A percentile compares a stretch with the other conserved stretches of the same genome.
phyloP scores from a whole-genome alignment of 2,797 vertebrate genomes.

The Acanthurus leucopareius region DNA sequence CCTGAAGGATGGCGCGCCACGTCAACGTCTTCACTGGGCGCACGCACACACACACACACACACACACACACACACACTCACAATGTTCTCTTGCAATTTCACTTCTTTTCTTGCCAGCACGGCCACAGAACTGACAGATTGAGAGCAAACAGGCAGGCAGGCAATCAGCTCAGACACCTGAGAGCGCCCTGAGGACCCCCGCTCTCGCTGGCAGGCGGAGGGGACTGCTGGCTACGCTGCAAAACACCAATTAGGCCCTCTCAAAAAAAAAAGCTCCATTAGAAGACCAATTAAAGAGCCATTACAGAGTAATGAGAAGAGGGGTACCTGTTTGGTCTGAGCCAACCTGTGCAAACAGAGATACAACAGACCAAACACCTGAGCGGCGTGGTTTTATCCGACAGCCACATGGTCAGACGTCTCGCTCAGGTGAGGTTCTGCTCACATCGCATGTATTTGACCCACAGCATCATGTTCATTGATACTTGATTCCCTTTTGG shows the following conservation, averaged over 20 bases:
- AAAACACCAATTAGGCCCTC: slow-evolving; percentile 71
- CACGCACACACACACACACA: slow-evolving; percentile 25
- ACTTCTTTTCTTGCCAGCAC: slow-evolving; percentile 63
- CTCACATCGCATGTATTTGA: slow-evolving; percentile 2
- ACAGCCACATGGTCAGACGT: slow-evolving; percentile 24
- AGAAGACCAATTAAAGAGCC: slow-evolving; percentile 74
- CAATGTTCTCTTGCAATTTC: slow-evolving; percentile 57
- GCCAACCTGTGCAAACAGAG: slow-evolving; percentile 43
- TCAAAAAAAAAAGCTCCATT: slow-evolving; percentile 54
- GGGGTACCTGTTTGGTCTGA: slow-evolving; percentile 53
- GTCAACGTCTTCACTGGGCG: slow-evolving; percentile 44
- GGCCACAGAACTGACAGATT: slow-evolving; percentile 83
- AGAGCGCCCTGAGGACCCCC: slow-evolving; percentile 75
- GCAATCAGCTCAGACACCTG: slow-evolving; percentile 86
- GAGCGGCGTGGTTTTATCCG: slow-evolving; percentile 3
- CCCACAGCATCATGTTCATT: background rate
- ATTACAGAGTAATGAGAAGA: slow-evolving; percentile 69
- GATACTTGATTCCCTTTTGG: background rate
- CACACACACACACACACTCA: slow-evolving; percentile 18
- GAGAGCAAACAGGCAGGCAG: slow-evolving; percentile 85
- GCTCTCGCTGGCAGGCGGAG: slow-evolving; percentile 56
- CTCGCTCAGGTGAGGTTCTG: background rate
- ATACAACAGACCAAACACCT: slow-evolving; percentile 19
- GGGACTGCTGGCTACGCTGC: slow-evolving; percentile 60
- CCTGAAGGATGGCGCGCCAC: slow-evolving; percentile 74